Evolutionary conservation across 1,140 invertebrate species (phyloP), one percentile per base, ranked within the genome.

Genomic region (Akabosia matsudoensis): DNA sequence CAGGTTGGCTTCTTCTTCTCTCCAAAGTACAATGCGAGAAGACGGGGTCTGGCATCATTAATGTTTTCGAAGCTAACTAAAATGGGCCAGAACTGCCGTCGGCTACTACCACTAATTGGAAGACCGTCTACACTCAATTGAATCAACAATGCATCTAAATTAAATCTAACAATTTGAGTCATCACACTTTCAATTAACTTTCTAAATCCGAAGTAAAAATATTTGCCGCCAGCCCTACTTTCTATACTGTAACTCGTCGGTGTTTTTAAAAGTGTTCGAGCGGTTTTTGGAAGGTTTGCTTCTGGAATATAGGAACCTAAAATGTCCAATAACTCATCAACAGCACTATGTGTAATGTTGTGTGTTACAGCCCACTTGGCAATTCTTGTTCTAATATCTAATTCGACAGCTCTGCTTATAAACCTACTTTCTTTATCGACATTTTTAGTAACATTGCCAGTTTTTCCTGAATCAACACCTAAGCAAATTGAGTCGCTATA

Each of bases 11-110:
- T 75, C 73, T 82, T 82, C 14, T 24, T 70, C 14, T 54, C 73
- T n/a, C 75, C 77, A 77, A 74, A 79, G 72, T 77, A 82, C 67
- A 82, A 30, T 28, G 67, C 79, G 30, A 82, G 56, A 33, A 76
- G 54, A 78, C 79, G 79, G 26, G 78, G 77, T 31, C 64, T 2
- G 30, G 31, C 56, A 72, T 16, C 16, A 37, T 33, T 18, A n/a
- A 16, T 28, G 30, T 74, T 56, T 3, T 72, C 3, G 37, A 73
- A 31, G 14, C 73, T 71, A 56, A 18, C 70, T 67, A 75, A 73
- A 64, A 75, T 74, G 33, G 61, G 77, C 75, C 70, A 80, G 56
- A 77, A 80, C 73, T 74, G 79, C 34, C 72, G 52, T 37, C 64
- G 74, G 74, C 45, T 77, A 73, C 37, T 70, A 51, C 45, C 70